phyloP scores from a whole-genome alignment of 1,140 invertebrate species.

The Odontomachus brunneus region DNA sequence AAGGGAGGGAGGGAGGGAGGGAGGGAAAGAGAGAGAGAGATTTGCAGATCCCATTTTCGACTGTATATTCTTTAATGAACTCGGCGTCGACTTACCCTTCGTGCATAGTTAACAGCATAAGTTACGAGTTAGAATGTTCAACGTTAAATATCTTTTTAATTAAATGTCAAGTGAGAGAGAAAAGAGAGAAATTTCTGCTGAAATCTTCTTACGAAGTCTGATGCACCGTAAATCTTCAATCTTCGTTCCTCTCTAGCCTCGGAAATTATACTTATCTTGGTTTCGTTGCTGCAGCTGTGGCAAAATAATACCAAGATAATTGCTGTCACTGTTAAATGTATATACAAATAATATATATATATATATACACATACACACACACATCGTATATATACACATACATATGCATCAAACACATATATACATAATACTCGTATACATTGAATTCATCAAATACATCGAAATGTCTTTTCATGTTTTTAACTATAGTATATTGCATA shows the following conservation, averaged over 20 bases:
- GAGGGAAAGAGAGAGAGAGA: background rate
- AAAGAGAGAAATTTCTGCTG: background rate
- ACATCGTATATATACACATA: too few relatives aligned
- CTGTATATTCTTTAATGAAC: background rate
- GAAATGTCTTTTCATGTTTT: too few relatives aligned
- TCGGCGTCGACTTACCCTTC: background rate
- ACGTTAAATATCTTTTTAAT: constrained; percentile 12
- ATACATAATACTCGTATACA: too few relatives aligned
- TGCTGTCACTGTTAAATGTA: too few relatives aligned
- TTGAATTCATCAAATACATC: too few relatives aligned
- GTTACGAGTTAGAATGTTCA: background rate
- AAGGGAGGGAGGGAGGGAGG: too few relatives aligned
- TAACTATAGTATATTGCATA: too few relatives aligned
- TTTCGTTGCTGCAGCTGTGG: too few relatives aligned
- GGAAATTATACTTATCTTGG: background rate
- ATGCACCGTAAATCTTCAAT: background rate
- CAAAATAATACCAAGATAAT: too few relatives aligned
- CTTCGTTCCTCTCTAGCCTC: background rate
- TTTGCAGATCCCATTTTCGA: background rate
- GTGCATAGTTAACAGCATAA: background rate
- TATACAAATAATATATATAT: too few relatives aligned
- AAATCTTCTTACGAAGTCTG: background rate
- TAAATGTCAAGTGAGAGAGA: background rate
- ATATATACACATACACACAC: too few relatives aligned
- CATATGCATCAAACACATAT: too few relatives aligned